Conservation (phyloP, 1,140 invertebrate genomes). For the Phenacoccus solenopsis region DNA sequence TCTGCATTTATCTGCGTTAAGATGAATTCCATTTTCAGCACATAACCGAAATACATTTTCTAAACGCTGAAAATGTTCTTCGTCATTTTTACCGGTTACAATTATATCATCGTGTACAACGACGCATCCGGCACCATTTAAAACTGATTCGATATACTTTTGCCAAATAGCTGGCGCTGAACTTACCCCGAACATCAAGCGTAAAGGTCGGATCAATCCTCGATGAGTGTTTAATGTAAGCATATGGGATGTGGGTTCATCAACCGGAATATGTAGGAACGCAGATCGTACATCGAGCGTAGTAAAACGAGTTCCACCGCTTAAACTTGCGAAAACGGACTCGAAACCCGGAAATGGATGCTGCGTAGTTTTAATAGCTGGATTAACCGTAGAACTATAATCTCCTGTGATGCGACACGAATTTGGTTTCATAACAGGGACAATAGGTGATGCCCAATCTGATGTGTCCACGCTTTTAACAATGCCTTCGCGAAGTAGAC, state of each 20-base stretch:
- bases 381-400: conserved; percentile 25
- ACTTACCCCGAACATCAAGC: conserved; percentile 30
- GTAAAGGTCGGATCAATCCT: conserved; percentile 33
- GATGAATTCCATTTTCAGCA: not conserved
- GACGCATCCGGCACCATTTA: conserved; percentile 28
- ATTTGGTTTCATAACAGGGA: not conserved
- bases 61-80: conserved; percentile 11
- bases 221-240: conserved; percentile 30
- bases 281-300: conserved; percentile 32
- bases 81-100: conserved; percentile 29
- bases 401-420: conserved; percentile 27
- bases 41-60: not conserved
- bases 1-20: conserved; percentile 15
- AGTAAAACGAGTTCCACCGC: conserved; percentile 26
- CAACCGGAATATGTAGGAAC: conserved; percentile 32
- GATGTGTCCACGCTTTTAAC: not conserved
- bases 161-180: conserved; percentile 32
- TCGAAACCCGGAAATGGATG: conserved; percentile 22
- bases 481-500: not conserved
- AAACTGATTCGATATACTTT: conserved; percentile 33
- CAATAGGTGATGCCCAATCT: not conserved
- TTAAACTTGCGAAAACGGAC: conserved; percentile 18
- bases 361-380: no score
- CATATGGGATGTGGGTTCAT: conserved; percentile 20
- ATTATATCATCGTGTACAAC: conserved; percentile 20